Evolutionary conservation across 1,140 invertebrate genomes (phyloP).

Genomic region (Magallana angulata): DNA sequence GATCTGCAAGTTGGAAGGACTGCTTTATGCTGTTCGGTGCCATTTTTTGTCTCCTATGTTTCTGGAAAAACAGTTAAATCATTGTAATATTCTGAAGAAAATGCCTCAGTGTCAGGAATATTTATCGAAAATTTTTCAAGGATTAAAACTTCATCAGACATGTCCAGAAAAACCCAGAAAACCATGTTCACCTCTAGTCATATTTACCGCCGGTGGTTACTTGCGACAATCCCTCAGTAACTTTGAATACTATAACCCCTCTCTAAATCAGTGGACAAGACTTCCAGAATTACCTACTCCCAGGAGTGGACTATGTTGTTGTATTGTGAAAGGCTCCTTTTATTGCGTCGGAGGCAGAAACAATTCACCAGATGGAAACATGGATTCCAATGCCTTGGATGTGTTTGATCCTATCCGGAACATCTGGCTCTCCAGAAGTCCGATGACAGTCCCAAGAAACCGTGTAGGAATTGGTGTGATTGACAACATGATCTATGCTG

Average conservation of each 20-base stretch:
- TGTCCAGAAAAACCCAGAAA: constrained; percentile 73
- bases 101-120: constrained; percentile 93
- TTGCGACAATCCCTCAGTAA: constrained; percentile 90
- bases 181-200: constrained; percentile 82
- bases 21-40: constrained; percentile 91
- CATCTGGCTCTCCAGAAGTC: constrained; percentile 72
- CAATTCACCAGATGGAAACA: constrained; percentile 89
- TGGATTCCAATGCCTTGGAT: constrained; percentile 87
- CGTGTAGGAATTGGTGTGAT: constrained; percentile 94
- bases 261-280: constrained; percentile 90
- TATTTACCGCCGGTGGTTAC: constrained; percentile 94
- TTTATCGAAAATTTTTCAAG: constrained; percentile 92
- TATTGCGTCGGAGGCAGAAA: constrained; percentile 95
- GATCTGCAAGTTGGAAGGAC: constrained; percentile 90
- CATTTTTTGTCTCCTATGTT: constrained; percentile 95
- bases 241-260: constrained; percentile 92
- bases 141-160: constrained; percentile 78
- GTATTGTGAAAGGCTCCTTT: constrained; percentile 86
- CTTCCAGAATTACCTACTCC: constrained; percentile 89
- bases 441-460: constrained; percentile 91
- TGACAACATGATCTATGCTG: constrained; percentile 93
- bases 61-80: constrained; percentile 93
- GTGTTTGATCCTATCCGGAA: constrained; percentile 89
- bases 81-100: constrained; percentile 90
- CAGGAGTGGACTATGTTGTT: constrained; percentile 87